Conservation (phyloP, 2,888 invertebrate species). For the Cantharis rufa region DNA sequence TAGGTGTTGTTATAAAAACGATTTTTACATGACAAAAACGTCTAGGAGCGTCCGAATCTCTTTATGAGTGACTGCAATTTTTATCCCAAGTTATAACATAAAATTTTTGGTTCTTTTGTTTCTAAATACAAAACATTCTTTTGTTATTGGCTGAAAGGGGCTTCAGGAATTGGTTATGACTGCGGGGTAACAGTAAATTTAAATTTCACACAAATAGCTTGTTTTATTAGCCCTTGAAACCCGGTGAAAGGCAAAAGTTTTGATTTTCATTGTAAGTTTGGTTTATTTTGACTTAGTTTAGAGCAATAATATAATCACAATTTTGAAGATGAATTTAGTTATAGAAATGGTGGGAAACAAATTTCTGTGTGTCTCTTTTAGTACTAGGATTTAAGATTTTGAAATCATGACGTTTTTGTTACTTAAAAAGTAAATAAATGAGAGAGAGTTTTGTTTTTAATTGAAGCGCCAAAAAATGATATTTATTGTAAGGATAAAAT, state of each 20-base stretch:
- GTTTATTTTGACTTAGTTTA: background rate
- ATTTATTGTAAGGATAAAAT: constrained; percentile 49
- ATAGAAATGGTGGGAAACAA: background rate
- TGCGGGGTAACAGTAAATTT: no score
- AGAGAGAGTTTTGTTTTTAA: constrained; percentile 50
- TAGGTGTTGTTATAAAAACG: no score
- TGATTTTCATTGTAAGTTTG: background rate
- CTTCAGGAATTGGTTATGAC: no score
- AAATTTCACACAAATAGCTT: background rate
- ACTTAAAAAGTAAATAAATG: constrained; percentile 50
- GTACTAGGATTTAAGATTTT: constrained; percentile 28
- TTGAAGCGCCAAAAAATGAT: constrained; percentile 55
- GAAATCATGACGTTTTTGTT: constrained; percentile 51
- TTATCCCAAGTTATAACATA: no score
- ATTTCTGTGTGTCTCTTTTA: constrained; percentile 12
- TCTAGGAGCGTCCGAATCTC: no score
- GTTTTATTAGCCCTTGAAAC: background rate
- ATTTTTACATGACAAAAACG: no score
- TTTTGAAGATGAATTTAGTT: background rate
- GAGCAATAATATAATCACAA: background rate
- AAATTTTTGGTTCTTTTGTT: no score
- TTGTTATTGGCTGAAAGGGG: no score
- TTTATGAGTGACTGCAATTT: no score
- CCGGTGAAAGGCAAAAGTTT: background rate
- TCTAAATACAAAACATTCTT: no score